Evolutionary conservation across 2,797 vertebrate species (phyloP).

Genomic region (Eleutherodactylus coqui): DNA sequence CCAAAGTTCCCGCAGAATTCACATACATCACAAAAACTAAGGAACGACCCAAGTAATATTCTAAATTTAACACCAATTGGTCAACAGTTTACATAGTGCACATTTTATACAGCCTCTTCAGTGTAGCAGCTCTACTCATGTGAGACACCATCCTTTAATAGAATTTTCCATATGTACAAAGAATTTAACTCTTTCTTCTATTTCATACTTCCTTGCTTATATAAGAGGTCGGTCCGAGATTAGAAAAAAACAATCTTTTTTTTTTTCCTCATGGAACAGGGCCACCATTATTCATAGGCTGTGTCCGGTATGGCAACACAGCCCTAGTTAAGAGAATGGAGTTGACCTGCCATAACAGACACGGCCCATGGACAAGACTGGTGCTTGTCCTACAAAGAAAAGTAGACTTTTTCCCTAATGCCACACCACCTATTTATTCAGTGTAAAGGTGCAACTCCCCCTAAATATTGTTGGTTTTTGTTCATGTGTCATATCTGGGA

Average conservation of each 20-base stretch:
- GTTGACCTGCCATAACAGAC: background rate
- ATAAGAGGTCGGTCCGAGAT: background rate
- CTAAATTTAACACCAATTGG: slow-evolving; percentile 58
- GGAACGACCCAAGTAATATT: slow-evolving; percentile 32
- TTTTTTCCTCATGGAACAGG: background rate
- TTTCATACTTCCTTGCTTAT: background rate
- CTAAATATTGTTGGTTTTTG: background rate
- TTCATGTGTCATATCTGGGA: too few relatives aligned
- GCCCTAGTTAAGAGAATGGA: background rate
- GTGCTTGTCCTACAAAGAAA: background rate
- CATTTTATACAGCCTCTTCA: slow-evolving; percentile 60
- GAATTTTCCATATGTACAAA: slow-evolving; percentile 32
- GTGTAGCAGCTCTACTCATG: background rate
- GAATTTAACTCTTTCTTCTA: background rate
- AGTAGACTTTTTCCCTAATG: background rate
- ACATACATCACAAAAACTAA: slow-evolving; percentile 51
- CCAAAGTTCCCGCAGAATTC: slow-evolving; percentile 48
- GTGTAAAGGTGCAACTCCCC: slow-evolving; percentile 15
- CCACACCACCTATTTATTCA: background rate
- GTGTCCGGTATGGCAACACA: background rate
- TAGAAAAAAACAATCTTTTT: background rate
- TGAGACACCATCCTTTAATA: slow-evolving; percentile 3
- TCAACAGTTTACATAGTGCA: slow-evolving; percentile 64
- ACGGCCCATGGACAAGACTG: background rate
- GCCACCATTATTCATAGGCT: background rate